phyloP scores from a whole-genome alignment of 2,113 vertebrate species.

The Pampusana beccarii region DNA sequence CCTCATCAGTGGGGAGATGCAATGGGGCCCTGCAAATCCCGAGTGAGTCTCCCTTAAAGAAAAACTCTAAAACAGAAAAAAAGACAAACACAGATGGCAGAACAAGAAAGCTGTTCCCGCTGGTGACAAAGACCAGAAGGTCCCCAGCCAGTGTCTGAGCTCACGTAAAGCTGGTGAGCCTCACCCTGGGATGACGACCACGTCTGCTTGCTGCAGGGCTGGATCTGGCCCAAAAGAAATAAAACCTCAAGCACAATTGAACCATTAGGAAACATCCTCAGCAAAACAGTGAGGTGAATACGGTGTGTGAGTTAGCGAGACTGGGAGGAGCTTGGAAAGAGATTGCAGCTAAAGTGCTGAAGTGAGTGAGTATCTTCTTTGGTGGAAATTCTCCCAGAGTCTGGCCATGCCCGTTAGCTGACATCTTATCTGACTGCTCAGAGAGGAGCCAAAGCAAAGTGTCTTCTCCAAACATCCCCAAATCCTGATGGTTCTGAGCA shows the following conservation, averaged over 20 bases:
- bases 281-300: background rate
- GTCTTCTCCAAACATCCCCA: background rate
- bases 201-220: background rate
- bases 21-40: background rate
- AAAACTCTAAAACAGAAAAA: background rate
- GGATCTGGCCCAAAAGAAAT: slow-evolving; percentile 29
- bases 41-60: background rate
- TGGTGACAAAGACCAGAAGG: background rate
- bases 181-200: background rate
- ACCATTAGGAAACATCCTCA: slow-evolving; percentile 22
- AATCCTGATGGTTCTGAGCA: background rate
- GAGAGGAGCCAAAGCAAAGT: background rate
- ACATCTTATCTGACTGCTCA: background rate
- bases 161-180: background rate
- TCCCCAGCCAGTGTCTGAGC: background rate
- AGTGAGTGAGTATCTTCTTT: background rate
- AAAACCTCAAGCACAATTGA: slow-evolving; percentile 21
- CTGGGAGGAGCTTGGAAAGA: background rate
- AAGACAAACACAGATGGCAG: slow-evolving; percentile 14
- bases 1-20: background rate
- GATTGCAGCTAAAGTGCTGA: background rate
- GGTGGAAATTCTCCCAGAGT: background rate
- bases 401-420: rapidly evolving
- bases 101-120: background rate
- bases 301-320: background rate